Conservation (phyloP, 2,113 vertebrate species). For the Nettapus auritus region DNA sequence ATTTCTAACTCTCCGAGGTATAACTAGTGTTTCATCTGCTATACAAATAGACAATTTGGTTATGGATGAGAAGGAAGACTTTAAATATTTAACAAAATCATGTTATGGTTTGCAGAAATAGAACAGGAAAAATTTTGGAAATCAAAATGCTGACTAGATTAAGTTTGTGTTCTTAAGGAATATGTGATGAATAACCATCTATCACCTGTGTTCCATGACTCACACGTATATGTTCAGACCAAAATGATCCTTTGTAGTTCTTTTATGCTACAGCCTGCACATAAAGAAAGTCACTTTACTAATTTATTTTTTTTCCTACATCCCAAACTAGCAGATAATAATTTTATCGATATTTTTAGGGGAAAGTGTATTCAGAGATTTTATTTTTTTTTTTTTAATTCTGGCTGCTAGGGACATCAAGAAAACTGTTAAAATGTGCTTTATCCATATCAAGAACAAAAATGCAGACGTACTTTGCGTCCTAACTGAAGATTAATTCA, state of each 20-base stretch:
- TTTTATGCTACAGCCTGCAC: neutral
- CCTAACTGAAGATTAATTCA: neutral
- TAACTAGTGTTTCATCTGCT: conserved; percentile 11
- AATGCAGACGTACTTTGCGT: neutral
- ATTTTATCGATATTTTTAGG: neutral
- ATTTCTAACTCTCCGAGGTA: conserved; percentile 36
- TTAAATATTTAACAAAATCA: conserved; percentile 57
- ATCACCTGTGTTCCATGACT: neutral
- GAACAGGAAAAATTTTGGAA: neutral
- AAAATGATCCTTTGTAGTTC: neutral
- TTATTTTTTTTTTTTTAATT: neutral
- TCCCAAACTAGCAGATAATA: neutral
- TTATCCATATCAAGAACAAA: neutral
- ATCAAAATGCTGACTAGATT: neutral
- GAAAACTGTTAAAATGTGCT: neutral
- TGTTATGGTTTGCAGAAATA: neutral
- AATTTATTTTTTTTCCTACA: neutral
- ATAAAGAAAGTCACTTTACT: neutral
- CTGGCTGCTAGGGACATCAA: neutral
- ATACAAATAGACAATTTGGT: conserved; percentile 30
- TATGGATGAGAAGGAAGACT: neutral
- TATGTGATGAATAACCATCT: neutral
- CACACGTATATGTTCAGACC: neutral
- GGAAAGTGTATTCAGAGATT: neutral
- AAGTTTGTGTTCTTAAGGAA: neutral